Conservation (phyloP, 2,888 invertebrate species). For the Ectemnius continuus region DNA sequence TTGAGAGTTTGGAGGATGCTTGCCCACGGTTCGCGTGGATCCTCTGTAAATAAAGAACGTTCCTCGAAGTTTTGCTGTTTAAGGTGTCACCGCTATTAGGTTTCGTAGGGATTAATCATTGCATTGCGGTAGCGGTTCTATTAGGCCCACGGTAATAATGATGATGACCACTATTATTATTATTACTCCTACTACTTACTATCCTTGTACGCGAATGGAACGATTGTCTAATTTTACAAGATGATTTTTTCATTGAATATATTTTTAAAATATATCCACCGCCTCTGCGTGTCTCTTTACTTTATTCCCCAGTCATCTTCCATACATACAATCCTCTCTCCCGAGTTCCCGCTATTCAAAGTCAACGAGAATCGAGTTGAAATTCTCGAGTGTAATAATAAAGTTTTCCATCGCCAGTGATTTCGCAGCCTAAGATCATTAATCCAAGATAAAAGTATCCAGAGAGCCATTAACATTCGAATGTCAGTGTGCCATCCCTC, state of each 20-base stretch:
- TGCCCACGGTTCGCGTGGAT: slow-evolving; percentile 45
- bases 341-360: too few relatives aligned
- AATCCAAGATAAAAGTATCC: neutral
- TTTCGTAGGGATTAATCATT: slow-evolving; percentile 68
- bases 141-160: slow-evolving; percentile 66
- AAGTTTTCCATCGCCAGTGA: too few relatives aligned
- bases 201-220: slow-evolving; percentile 69
- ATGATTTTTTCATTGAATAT: slow-evolving; percentile 74
- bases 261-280: slow-evolving; percentile 71
- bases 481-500: too few relatives aligned
- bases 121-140: slow-evolving; percentile 72
- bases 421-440: neutral
- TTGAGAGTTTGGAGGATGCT: slow-evolving; percentile 23
- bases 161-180: slow-evolving; percentile 69
- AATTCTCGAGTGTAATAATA: too few relatives aligned
- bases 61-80: slow-evolving; percentile 61
- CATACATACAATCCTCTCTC: too few relatives aligned
- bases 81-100: slow-evolving; percentile 67
- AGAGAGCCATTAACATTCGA: too few relatives aligned
- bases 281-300: slow-evolving; percentile 45
- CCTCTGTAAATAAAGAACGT: slow-evolving; percentile 68
- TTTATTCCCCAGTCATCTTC: neutral
- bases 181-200: slow-evolving; percentile 63
- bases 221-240: slow-evolving; percentile 73
- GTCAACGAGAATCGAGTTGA: too few relatives aligned